Percentiles rank a stretch among this genome's conserved stretches.
Conservation (phyloP, 2,113 vertebrate genomes). For the Nothocercus julius region DNA sequence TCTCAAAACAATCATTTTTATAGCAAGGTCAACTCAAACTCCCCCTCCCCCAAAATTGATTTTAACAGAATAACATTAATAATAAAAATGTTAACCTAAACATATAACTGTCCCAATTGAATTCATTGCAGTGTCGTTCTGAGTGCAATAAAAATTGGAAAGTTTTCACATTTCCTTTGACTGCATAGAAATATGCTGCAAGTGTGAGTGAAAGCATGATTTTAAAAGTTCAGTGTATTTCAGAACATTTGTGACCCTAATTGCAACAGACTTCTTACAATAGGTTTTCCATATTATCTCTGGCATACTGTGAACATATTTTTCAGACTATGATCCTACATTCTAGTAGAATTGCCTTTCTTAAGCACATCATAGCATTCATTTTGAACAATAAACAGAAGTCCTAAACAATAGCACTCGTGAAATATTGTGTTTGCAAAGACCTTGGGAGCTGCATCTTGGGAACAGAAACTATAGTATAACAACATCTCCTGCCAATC, state of each 20-base stretch:
- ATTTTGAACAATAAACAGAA: slow-evolving; percentile 16
- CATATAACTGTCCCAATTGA: not conserved
- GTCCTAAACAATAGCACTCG: slow-evolving; percentile 50
- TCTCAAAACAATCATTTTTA: not conserved
- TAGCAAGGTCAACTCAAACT: not conserved
- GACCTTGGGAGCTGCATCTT: slow-evolving; percentile 12
- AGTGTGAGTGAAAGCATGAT: not conserved
- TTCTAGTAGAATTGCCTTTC: slow-evolving; percentile 18
- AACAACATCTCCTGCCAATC: not conserved
- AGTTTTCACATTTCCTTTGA: not conserved
- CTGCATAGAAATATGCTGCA: not conserved
- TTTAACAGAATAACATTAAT: not conserved
- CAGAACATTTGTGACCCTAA: slow-evolving; percentile 14
- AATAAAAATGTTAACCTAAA: not conserved
- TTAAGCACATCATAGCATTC: not conserved
- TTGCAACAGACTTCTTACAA: not conserved
- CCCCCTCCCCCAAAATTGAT: too few relatives aligned
- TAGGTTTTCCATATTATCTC: not conserved
- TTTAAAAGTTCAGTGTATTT: not conserved
- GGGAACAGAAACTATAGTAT: not conserved
- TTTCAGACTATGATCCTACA: not conserved
- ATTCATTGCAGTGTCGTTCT: not conserved
- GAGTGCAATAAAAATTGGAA: not conserved
- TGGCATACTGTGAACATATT: not conserved
- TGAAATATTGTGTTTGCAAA: slow-evolving; percentile 11